Evolutionary conservation across 1,140 invertebrate species (phyloP), one percentile per base, ranked within the genome.

Genomic region (Globodera rostochiensis): DNA sequence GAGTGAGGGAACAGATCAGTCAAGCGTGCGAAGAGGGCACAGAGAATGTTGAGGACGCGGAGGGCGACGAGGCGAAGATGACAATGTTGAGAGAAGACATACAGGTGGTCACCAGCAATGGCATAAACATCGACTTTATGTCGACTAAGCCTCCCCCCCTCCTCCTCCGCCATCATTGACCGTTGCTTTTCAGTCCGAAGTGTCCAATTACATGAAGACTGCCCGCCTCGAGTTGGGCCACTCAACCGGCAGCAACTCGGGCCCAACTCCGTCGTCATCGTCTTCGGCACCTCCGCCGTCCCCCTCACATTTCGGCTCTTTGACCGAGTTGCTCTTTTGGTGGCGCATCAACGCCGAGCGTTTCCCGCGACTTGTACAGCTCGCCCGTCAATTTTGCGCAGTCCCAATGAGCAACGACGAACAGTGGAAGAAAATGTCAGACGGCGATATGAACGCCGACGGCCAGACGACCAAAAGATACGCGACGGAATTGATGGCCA

Each of bases 371-470:
- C 64, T 78, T 47, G 77, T 66, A 13, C 77, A 78, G 50, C 49
- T 78, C 21, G 53, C 77, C 64, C 66, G 77, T 7, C 77, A 78
- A 45, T 78, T 78, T 21, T 78, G 77, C 70, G 77, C 77, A 66
- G 70, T 78, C 6, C 77, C 77, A 53, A 69, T 69, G 60, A 46
- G 21, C 15, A 70, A 50, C 8, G 64, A 21, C 66, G 67, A 77
- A 36, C 47, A 7, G n/a, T 47, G 21, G 60, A 64, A 60, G 46
- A 66, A 21, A 77, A 25, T 25, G 25, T 25, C 25, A 25, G 25
- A 25, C 25, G 69, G 70, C 50, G 66, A 53, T 13, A 36, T 36
- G 11, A 45, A 71, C n/a, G 70, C 11, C 45, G 21, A 66, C 15
- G 57, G n/a, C 25, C 36, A 46, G 70, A 69, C 67, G 64, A 78